Conservation (phyloP, 2,888 invertebrate species). For the Auanema freiburgensis region DNA sequence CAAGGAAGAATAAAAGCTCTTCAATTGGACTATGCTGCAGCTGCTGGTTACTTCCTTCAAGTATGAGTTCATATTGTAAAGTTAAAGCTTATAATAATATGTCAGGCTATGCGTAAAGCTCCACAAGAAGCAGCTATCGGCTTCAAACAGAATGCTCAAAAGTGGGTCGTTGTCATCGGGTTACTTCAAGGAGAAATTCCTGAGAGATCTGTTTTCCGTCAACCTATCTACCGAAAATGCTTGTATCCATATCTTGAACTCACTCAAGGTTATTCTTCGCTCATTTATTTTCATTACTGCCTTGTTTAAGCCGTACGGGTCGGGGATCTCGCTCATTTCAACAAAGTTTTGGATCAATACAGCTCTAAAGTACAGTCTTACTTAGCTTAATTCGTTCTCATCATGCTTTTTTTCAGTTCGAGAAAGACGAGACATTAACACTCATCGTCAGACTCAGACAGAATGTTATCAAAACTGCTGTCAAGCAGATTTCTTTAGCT, state of each 20-base stretch:
- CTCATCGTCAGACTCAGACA: slow-evolving; percentile 91
- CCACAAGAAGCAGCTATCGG: slow-evolving; percentile 98
- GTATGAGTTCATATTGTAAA: too few relatives aligned
- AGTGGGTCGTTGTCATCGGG: slow-evolving; percentile 62
- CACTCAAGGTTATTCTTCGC: slow-evolving; percentile 74
- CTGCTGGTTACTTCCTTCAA: slow-evolving; percentile 92
- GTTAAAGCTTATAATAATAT: not conserved
- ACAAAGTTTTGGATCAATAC: slow-evolving; percentile 86
- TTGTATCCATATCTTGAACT: slow-evolving; percentile 93
- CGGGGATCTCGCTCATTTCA: slow-evolving; percentile 90
- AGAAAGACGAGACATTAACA: slow-evolving; percentile 91
- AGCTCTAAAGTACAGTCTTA: slow-evolving; percentile 67
- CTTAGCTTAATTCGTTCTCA: not conserved
- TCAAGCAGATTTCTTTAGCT: slow-evolving; percentile 79
- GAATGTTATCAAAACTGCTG: slow-evolving; percentile 91
- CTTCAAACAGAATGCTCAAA: slow-evolving; percentile 78
- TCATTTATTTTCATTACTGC: slow-evolving; percentile 14
- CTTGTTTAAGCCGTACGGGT: slow-evolving; percentile 76
- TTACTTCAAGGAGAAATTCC: slow-evolving; percentile 87
- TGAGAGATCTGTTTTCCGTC: slow-evolving; percentile 89
- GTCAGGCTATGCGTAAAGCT: slow-evolving; percentile 80
- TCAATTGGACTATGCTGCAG: slow-evolving; percentile 89
- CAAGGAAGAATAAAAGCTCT: slow-evolving; percentile 94
- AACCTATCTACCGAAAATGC: slow-evolving; percentile 83
- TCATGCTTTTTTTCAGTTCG: slow-evolving; percentile 70